Base-by-base conservation (phyloP, 2,113 vertebrate genomes). In the Phasianus colchicus region DNA sequence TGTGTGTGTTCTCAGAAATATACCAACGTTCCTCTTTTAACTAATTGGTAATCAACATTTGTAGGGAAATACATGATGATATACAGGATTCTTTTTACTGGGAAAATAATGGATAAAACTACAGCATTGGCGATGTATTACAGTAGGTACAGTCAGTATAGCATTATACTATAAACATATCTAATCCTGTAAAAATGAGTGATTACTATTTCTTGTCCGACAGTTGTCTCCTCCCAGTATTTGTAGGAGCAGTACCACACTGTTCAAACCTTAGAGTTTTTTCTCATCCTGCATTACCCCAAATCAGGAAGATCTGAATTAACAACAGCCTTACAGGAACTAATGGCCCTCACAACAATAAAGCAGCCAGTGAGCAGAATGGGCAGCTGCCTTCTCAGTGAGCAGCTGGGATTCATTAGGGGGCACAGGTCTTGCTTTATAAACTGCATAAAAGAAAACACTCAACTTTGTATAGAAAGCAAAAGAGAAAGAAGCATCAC, bases 11-110 rank as follows among this genome's bases (percentile, higher is more conserved):
- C 17, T 34, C 34, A 38, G 43, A 61, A 45, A 89, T 16, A 57
- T 2, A 34, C 5, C 58, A 20, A 16, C 29, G 74, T 52, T 86
- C 24, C n/a, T 66, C 42, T 32, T 0, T 0, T 58, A n/a, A 83
- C 11, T 57, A 40, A 21, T 1, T 57, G 3, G 5, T 30, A 22
- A 38, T 8, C 45, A 82, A 5, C 11, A 32, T 52, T 82, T 86
- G 25, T 38, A 63, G 30, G 13, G 16, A 71, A 43, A 63, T 55
- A 88, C 83, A 5, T 9, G 10, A 25, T 21, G 5, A 48, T 21
- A n/a, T 17, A 47, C 1, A 0, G 14, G 25, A 61, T 63, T 76
- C 29, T 63, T 67, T 11, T 61, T 47, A 57, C 13, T 32, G 17
- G 63, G 25, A 67, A 64, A 1, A 3, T 19, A 86, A 43, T 6